A percentile compares a stretch with the other conserved stretches of the same genome.
Conservation (phyloP, 1,140 invertebrate species). For the Cotesia vestalis region DNA sequence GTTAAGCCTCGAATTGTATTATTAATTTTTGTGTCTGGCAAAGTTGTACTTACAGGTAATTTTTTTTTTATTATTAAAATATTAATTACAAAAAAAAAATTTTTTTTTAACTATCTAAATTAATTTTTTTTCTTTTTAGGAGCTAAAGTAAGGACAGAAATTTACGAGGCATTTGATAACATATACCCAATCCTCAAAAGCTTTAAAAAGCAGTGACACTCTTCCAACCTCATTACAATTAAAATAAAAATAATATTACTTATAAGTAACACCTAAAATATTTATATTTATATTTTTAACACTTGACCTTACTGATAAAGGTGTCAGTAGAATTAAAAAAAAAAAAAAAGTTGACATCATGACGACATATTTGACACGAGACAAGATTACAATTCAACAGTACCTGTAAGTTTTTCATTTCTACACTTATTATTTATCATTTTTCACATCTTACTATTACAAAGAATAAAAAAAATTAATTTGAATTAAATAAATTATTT, state of each 20-base stretch:
- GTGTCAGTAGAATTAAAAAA: no score
- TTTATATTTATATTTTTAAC: no score
- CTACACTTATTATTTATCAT: no score
- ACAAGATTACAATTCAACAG: not conserved
- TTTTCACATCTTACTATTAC: no score
- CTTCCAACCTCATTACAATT: not conserved
- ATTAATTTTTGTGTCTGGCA: conserved; percentile 98
- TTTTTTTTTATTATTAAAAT: no score
- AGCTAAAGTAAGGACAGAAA: conserved; percentile 97
- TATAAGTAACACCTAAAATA: not conserved
- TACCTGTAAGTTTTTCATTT: not conserved
- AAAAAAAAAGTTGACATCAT: no score
- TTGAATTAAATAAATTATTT: no score
- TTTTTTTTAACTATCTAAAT: conserved; percentile 15
- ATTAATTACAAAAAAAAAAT: no score
- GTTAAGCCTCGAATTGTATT: conserved; percentile 98
- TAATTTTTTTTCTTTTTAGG: conserved; percentile 67
- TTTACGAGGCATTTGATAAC: conserved; percentile 99
- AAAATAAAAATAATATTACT: not conserved
- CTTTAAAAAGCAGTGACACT: conserved; percentile 89
- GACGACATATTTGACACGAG: not conserved
- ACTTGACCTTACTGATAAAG: no score
- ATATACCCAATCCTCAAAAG: conserved; percentile 99
- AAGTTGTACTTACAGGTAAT: conserved; percentile 92
- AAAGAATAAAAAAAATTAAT: no score